Evolutionary conservation across 2,113 vertebrate genomes (phyloP).

Genomic region (Pelusios castaneus): DNA sequence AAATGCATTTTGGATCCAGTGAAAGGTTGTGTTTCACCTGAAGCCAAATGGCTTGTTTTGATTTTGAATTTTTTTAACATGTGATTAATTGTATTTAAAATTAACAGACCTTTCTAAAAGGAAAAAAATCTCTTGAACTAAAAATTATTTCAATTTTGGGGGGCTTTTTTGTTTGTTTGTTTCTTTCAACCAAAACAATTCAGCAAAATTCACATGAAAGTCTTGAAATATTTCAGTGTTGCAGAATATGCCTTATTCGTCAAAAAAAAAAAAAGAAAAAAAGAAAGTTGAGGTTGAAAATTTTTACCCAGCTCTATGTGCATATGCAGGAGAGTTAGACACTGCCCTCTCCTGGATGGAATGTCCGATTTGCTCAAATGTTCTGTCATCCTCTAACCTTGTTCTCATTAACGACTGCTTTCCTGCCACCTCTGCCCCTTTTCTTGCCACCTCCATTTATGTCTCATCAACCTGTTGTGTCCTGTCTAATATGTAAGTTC

Average conservation of each 20-base stretch:
- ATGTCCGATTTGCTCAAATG: neutral
- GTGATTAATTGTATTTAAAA: neutral
- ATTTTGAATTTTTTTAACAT: neutral
- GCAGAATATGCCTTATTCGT: neutral
- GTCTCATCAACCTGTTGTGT: neutral
- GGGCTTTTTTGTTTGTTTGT: neutral
- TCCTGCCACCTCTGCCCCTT: neutral
- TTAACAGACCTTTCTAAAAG: neutral
- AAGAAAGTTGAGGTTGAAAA: neutral
- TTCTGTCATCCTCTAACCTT: rapidly evolving
- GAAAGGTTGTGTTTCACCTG: neutral
- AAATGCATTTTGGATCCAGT: neutral
- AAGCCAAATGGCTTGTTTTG: neutral
- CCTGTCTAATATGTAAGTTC: neutral
- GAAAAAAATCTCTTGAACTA: neutral
- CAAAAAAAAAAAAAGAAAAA: neutral
- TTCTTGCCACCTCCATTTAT: neutral
- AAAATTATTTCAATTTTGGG: neutral
- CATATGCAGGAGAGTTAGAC: neutral
- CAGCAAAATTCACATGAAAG: neutral
- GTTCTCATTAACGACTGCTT: neutral
- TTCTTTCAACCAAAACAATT: neutral
- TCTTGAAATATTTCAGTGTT: neutral
- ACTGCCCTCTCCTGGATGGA: rapidly evolving
- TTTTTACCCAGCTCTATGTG: rapidly evolving